Conservation (phyloP, 2,888 invertebrate genomes). For the Agrotis ipsilon region DNA sequence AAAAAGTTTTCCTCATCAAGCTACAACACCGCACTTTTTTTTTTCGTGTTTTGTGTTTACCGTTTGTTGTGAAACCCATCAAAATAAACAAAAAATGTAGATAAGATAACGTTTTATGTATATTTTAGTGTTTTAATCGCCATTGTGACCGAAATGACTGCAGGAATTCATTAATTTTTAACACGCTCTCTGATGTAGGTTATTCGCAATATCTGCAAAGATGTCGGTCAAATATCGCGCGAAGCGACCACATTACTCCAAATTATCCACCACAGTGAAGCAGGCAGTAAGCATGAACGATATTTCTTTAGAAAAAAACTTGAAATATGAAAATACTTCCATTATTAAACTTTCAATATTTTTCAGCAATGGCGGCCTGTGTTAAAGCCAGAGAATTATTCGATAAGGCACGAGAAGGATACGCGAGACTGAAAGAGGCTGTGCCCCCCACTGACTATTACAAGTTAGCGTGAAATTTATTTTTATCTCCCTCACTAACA, state of each 20-base stretch:
- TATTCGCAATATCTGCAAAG: slow-evolving; percentile 93
- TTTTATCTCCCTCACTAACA: no score
- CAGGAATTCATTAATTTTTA: slow-evolving; percentile 8
- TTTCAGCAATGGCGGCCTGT: slow-evolving; percentile 92
- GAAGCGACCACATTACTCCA: slow-evolving; percentile 95
- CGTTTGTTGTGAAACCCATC: neutral
- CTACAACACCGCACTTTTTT: neutral
- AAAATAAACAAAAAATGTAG: slow-evolving; percentile 9
- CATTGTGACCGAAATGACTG: neutral
- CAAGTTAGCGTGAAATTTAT: slow-evolving; percentile 84
- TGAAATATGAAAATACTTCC: no score
- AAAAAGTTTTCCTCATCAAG: neutral
- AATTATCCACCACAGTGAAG: slow-evolving; percentile 94
- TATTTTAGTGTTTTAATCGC: neutral
- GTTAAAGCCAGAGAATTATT: slow-evolving; percentile 92
- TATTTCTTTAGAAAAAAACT: neutral
- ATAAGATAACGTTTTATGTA: neutral
- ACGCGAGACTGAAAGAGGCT: slow-evolving; percentile 91
- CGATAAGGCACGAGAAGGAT: slow-evolving; percentile 92
- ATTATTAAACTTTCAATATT: neutral
- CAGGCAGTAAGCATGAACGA: slow-evolving; percentile 91
- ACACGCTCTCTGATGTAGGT: slow-evolving; percentile 81
- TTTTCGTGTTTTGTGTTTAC: neutral
- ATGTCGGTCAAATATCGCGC: slow-evolving; percentile 95
- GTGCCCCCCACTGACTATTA: slow-evolving; percentile 96